These are phyloP conservation scores for Hyphantria cunea DNA, from an alignment of 1,140 invertebrate genomes.

Conservation along the genomic window DNA sequence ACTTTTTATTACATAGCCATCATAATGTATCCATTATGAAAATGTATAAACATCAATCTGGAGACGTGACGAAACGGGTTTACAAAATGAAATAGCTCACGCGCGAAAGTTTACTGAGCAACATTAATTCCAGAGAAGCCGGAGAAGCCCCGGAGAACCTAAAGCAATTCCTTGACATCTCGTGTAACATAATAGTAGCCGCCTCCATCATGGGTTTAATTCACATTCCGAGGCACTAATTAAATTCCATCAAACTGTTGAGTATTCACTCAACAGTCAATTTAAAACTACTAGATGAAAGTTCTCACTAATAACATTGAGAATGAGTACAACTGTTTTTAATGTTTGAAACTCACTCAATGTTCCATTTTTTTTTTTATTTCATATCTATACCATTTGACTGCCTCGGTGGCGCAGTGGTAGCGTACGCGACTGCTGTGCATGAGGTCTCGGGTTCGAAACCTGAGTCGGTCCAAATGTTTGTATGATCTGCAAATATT, in stretches of 20 bases:
- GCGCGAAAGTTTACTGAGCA: constrained; percentile 26
- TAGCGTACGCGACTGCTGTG: no score
- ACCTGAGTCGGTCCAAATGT: no score
- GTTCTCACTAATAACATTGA: constrained; percentile 13
- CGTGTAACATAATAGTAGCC: constrained; percentile 29
- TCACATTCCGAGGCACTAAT: constrained; percentile 54
- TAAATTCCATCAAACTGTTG: constrained; percentile 53
- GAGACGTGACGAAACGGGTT: constrained; percentile 38
- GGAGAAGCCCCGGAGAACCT: constrained; percentile 6
- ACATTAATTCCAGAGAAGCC: constrained; percentile 29
- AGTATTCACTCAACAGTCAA: constrained; percentile 45
- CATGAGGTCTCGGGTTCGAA: no score
- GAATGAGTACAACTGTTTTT: constrained; percentile 7
- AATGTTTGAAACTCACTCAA: constrained; percentile 8
- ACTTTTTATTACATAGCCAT: no score
- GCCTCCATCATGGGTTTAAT: constrained; percentile 48
- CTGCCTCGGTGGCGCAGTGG: no score
- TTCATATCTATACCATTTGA: no score
- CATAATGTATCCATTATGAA: constrained; percentile 13
- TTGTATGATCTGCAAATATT: no score
- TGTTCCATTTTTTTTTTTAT: neutral
- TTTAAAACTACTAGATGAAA: constrained; percentile 33
- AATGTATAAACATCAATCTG: constrained; percentile 36
- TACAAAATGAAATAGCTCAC: constrained; percentile 37
- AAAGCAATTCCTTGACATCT: constrained; percentile 34